phyloP scores from a whole-genome alignment of 2,113 vertebrate species.

The Caloenas nicobarica region DNA sequence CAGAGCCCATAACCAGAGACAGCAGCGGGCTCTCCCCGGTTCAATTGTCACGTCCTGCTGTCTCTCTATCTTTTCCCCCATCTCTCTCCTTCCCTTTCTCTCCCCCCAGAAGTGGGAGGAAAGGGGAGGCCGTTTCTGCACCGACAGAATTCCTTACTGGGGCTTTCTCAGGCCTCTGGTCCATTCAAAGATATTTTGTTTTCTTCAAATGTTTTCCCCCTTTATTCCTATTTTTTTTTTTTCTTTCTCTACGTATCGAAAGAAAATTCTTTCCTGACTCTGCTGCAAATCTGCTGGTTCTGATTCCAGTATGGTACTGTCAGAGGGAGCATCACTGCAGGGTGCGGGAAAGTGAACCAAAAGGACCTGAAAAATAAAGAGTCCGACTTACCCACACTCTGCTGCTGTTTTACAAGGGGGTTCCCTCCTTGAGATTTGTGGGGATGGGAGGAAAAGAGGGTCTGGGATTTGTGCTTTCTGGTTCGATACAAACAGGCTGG shows the following conservation, averaged over 20 bases:
- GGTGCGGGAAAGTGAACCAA: slow-evolving; percentile 3
- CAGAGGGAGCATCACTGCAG: slow-evolving; percentile 32
- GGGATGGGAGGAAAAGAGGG: neutral
- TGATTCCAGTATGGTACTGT: slow-evolving; percentile 44
- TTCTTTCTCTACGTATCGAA: neutral
- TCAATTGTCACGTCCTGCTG: slow-evolving; percentile 19
- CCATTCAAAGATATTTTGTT: neutral
- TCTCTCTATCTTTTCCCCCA: neutral
- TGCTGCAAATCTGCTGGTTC: slow-evolving; percentile 49
- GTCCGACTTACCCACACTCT: slow-evolving; percentile 26
- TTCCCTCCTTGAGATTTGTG: neutral
- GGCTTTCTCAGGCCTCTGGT: neutral
- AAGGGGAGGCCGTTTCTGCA: neutral
- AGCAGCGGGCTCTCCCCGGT: neutral
- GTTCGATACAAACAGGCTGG: neutral
- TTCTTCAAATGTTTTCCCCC: slow-evolving; percentile 18
- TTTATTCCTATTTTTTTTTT: neutral
- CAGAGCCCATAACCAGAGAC: neutral
- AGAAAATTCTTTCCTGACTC: slow-evolving; percentile 39
- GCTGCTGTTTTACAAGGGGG: slow-evolving; percentile 61
- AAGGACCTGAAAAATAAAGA: slow-evolving; percentile 28
- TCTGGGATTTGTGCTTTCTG: slow-evolving; percentile 17
- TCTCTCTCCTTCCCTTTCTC: slow-evolving; percentile 12
- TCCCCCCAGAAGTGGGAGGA: slow-evolving; percentile 4
- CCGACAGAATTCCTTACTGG: neutral